Evolutionary conservation across 2,888 invertebrate species (phyloP).

Genomic region (Pristionchus maxplancki): DNA sequence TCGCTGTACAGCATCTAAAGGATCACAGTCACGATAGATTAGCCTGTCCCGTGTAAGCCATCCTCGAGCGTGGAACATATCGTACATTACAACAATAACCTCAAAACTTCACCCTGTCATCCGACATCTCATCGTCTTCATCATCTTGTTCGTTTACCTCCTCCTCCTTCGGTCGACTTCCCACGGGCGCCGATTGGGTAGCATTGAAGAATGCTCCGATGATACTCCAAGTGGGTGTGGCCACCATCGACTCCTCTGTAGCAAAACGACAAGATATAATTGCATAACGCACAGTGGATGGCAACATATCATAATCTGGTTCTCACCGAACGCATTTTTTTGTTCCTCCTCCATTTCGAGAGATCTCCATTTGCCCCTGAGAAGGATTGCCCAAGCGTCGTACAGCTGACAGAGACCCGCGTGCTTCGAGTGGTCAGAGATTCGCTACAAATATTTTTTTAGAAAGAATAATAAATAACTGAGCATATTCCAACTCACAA

Average conservation of each 20-base stretch:
- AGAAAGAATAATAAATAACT: not conserved
- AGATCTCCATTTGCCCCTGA: slow-evolving; percentile 77
- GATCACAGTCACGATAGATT: not conserved
- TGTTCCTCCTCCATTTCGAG: slow-evolving; percentile 53
- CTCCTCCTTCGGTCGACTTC: slow-evolving; percentile 80
- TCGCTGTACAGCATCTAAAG: slow-evolving; percentile 77
- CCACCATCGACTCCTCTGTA: slow-evolving; percentile 59
- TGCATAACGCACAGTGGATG: too few species aligned
- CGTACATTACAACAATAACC: not conserved
- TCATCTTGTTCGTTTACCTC: slow-evolving; percentile 82
- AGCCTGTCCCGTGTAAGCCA: too few species aligned
- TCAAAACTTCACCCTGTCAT: slow-evolving; percentile 77
- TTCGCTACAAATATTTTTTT: slow-evolving; percentile 52
- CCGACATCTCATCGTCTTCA: slow-evolving; percentile 84
- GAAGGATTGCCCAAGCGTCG: slow-evolving; percentile 84
- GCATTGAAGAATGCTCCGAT: slow-evolving; percentile 88
- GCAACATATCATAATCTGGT: not conserved
- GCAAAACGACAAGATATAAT: too few species aligned
- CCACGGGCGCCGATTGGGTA: slow-evolving; percentile 89
- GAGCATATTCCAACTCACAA: slow-evolving; percentile 54
- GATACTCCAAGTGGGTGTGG: slow-evolving; percentile 79
- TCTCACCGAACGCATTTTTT: slow-evolving; percentile 54
- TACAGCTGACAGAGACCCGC: slow-evolving; percentile 85
- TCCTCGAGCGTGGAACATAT: too few species aligned
- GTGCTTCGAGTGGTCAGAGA: slow-evolving; percentile 79